phyloP scores from a whole-genome alignment of 2,113 vertebrate species.

The Mixornis gularis region DNA sequence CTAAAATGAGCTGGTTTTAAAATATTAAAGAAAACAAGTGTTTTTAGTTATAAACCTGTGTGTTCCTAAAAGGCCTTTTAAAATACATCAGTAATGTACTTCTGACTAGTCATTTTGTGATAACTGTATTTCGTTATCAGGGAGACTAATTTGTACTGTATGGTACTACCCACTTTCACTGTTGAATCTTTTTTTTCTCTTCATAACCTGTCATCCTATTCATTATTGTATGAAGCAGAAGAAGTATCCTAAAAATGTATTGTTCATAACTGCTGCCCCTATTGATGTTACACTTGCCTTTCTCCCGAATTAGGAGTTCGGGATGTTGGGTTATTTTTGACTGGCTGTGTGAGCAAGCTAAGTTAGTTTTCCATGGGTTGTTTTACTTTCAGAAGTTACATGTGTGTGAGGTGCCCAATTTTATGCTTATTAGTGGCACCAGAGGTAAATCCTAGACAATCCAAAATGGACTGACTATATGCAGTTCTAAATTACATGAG shows the following conservation, averaged over 20 bases:
- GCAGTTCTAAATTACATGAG: background rate
- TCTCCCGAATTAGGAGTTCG: background rate
- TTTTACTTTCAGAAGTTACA: background rate
- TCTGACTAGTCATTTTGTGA: background rate
- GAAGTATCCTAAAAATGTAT: background rate
- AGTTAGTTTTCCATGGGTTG: background rate
- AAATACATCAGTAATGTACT: background rate
- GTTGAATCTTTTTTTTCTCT: background rate
- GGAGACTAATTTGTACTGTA: background rate
- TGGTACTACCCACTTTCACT: background rate
- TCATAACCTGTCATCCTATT: background rate
- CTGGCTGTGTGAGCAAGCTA: background rate
- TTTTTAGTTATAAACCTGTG: background rate
- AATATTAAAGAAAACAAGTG: background rate
- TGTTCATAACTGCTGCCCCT: background rate
- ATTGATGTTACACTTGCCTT: background rate
- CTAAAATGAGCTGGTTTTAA: background rate
- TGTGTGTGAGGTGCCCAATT: fast-evolving
- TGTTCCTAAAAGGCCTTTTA: background rate
- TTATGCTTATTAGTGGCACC: background rate
- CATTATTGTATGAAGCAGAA: background rate
- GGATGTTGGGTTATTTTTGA: background rate
- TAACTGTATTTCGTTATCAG: background rate
- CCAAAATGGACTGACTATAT: background rate
- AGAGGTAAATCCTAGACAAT: background rate